Conservation (phyloP, 2,113 vertebrate genomes). For the Reinhardtius hippoglossoides region DNA sequence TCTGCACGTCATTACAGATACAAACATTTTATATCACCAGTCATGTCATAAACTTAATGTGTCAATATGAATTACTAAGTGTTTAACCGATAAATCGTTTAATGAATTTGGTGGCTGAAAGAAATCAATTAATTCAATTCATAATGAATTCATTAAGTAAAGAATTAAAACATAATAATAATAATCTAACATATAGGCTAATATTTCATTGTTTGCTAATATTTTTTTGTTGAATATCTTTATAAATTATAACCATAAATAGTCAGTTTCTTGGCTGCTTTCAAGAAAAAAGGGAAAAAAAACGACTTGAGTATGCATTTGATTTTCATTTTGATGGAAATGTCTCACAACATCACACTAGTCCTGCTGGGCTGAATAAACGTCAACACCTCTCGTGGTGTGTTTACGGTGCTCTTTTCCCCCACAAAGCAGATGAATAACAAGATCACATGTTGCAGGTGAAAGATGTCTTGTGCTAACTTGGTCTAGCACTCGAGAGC, state of each 20-base stretch:
- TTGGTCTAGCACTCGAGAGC: constrained; percentile 21
- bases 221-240: background rate
- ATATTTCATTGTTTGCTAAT: too few relatives aligned
- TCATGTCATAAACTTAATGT: background rate
- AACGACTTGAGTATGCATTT: background rate
- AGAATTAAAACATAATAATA: too few relatives aligned
- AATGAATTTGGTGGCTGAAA: background rate
- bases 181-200: too few relatives aligned
- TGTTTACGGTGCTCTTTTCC: constrained; percentile 1
- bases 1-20: background rate
- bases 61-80: background rate
- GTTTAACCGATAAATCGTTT: background rate
- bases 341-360: constrained; percentile 3
- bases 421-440: constrained; percentile 13
- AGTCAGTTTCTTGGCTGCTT: background rate
- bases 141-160: background rate
- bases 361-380: constrained; percentile 27
- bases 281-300: background rate
- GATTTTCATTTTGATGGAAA: constrained; percentile 24
- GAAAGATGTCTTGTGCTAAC: constrained; percentile 31
- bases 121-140: background rate
- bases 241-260: background rate
- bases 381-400: constrained; percentile 22
- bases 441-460: constrained; percentile 17
- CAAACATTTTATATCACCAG: background rate